Evolutionary conservation across 2,888 invertebrate species (phyloP).

Genomic region (Apeira syringaria): DNA sequence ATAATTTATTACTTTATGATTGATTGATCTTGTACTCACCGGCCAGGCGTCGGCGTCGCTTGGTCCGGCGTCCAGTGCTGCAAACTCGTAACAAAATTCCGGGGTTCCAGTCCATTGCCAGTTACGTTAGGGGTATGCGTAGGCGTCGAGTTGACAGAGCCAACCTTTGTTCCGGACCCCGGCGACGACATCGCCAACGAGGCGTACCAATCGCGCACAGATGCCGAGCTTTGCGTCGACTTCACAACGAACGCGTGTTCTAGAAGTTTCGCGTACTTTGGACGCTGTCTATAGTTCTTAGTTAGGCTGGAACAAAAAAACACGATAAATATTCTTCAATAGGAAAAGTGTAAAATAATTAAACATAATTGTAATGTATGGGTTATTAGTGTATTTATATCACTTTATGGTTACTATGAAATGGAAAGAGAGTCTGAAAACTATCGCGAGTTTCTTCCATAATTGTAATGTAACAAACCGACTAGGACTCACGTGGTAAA

Average conservation of each 20-base stretch:
- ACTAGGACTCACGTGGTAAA: no score
- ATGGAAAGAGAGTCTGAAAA: no score
- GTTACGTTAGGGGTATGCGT: constrained; percentile 21
- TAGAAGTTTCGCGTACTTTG: constrained; percentile 96
- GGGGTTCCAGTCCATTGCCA: constrained; percentile 56
- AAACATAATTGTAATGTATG: no score
- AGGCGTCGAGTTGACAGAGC: constrained; percentile 29
- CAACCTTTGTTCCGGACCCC: constrained; percentile 62
- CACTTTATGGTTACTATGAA: no score
- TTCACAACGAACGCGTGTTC: constrained; percentile 94
- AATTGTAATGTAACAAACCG: no score
- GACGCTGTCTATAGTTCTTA: constrained; percentile 96
- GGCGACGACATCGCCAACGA: constrained; percentile 72
- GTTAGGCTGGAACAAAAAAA: constrained; percentile 86
- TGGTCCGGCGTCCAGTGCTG: constrained; percentile 71
- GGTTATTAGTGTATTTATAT: no score
- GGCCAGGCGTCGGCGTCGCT: constrained; percentile 66
- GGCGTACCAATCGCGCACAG: constrained; percentile 94
- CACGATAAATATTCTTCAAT: no score
- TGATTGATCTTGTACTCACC: no score
- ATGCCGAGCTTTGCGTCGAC: constrained; percentile 87
- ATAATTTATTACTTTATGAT: no score
- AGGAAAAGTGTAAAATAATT: no score
- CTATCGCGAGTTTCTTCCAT: no score
- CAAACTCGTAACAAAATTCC: constrained; percentile 68